These are phyloP conservation scores for Leptodactylus fuscus DNA, from an alignment of 2,113 vertebrate species.

Conservation along the genomic window DNA sequence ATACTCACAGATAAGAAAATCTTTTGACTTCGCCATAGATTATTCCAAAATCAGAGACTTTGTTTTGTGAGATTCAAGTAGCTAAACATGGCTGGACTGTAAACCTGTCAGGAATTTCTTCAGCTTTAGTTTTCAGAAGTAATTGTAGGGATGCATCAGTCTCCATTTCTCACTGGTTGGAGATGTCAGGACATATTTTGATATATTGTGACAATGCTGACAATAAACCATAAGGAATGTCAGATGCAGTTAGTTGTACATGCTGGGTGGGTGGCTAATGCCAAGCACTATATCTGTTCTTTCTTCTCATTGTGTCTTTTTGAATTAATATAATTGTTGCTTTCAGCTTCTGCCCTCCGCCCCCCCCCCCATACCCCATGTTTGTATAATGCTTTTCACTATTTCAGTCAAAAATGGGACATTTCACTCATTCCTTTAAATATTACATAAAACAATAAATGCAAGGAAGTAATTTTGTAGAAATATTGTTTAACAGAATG, in stretches of 20 bases:
- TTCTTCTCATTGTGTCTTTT: slow-evolving; percentile 20
- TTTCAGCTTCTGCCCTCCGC: neutral
- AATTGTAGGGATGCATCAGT: slow-evolving; percentile 11
- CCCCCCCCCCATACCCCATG: neutral
- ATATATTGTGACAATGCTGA: slow-evolving; percentile 46
- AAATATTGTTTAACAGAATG: too few relatives aligned
- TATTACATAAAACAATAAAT: neutral
- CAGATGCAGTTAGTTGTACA: slow-evolving; percentile 28
- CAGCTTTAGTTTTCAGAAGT: slow-evolving; percentile 7
- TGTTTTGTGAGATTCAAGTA: neutral
- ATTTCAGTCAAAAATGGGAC: neutral
- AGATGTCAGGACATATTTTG: slow-evolving; percentile 29
- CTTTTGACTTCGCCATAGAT: neutral
- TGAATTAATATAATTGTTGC: slow-evolving; percentile 36
- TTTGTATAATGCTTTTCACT: neutral
- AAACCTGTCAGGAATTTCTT: neutral
- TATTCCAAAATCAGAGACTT: slow-evolving; percentile 7
- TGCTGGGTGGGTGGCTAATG: slow-evolving; percentile 19
- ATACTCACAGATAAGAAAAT: neutral
- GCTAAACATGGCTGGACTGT: neutral
- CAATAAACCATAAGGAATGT: slow-evolving; percentile 47
- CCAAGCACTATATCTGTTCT: neutral
- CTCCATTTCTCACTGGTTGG: slow-evolving; percentile 30
- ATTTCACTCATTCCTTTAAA: neutral
- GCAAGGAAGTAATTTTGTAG: neutral